Conservation (phyloP, 2,113 vertebrate species). For the Arvicanthis niloticus region DNA sequence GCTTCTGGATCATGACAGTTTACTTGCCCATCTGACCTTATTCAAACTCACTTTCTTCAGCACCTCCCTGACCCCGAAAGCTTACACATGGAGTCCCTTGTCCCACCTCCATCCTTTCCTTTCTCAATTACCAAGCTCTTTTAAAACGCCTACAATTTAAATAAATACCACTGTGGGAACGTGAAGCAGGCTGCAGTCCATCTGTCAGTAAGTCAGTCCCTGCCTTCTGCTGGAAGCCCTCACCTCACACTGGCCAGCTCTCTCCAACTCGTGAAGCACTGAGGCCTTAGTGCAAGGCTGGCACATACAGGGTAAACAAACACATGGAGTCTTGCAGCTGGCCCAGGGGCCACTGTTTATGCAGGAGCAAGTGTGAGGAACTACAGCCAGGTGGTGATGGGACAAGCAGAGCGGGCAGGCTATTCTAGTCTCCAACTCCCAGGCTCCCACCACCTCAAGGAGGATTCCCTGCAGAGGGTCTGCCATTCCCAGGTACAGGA, state of each 20-base stretch:
- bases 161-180: constrained; percentile 87
- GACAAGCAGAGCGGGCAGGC: not conserved
- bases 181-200: constrained; percentile 76
- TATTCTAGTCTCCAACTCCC: not conserved
- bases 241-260: constrained; percentile 29
- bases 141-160: constrained; percentile 86
- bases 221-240: constrained; percentile 57
- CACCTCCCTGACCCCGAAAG: constrained; percentile 73
- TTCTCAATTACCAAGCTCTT: constrained; percentile 85
- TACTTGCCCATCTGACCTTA: constrained; percentile 70
- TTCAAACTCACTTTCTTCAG: constrained; percentile 66
- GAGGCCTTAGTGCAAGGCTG: constrained; percentile 71
- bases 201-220: constrained; percentile 58
- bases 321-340: constrained; percentile 83
- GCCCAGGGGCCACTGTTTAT: constrained; percentile 78
- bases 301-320: constrained; percentile 85
- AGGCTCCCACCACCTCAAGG: not conserved
- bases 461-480: not conserved
- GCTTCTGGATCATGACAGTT: constrained; percentile 74
- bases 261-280: constrained; percentile 41
- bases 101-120: constrained; percentile 80
- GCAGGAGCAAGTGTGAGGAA: constrained; percentile 68
- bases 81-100: constrained; percentile 75
- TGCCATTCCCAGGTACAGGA: not conserved
- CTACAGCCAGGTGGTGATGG: constrained; percentile 32